phyloP scores from a whole-genome alignment of 2,888 invertebrate species.

The Margaritifera margaritifera region DNA sequence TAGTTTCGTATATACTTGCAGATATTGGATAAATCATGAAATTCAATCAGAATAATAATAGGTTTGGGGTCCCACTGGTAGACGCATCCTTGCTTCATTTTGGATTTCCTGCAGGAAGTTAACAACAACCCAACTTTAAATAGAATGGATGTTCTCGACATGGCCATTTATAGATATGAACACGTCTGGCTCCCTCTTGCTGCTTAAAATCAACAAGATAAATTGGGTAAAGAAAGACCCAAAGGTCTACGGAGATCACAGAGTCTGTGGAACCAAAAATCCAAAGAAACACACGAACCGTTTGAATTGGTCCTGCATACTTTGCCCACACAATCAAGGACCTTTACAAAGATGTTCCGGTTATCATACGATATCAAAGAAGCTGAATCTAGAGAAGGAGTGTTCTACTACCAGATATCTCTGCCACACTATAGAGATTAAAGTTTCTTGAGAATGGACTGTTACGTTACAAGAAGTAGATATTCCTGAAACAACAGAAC shows the following conservation, averaged over 20 bases:
- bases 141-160: conserved; percentile 63
- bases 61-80: too few species aligned
- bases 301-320: conserved; percentile 36
- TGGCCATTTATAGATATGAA: conserved; percentile 68
- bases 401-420: conserved; percentile 74
- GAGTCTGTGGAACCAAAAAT: conserved; percentile 48
- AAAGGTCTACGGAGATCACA: conserved; percentile 26
- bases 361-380: conserved; percentile 71
- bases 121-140: conserved; percentile 25
- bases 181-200: conserved; percentile 54
- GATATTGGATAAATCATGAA: too few species aligned
- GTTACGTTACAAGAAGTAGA: conserved; percentile 71
- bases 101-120: too few species aligned
- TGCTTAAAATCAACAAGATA: conserved; percentile 71
- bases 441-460: conserved; percentile 71
- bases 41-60: too few species aligned
- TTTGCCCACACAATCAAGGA: neutral
- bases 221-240: conserved; percentile 43
- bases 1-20: too few species aligned
- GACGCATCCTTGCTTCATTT: too few species aligned
- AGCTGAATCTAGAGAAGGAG: conserved; percentile 71
- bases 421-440: conserved; percentile 73
- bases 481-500: conserved; percentile 71
- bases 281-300: conserved; percentile 36
- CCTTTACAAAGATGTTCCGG: conserved; percentile 8